Base-by-base conservation (phyloP, 2,797 vertebrate species). In the Tauraco hartlaubi region DNA sequence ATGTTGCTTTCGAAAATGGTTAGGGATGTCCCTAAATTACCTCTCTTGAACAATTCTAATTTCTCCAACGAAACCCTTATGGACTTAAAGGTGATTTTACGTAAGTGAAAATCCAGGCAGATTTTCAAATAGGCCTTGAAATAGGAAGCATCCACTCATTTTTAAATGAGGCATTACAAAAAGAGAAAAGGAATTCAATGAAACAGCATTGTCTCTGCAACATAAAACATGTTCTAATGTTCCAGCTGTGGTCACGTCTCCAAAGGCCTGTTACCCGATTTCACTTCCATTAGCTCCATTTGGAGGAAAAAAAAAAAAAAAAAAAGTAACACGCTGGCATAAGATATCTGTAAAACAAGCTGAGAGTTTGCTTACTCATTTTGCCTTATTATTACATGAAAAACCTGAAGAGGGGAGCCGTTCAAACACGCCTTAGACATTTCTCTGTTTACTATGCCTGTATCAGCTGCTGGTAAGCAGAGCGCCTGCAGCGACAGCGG, bases 91-190 rank as follows among this genome's bases (percentile, higher is more conserved):
- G 22, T 79, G 81, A 71, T 89, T 90, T 87, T 85, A 63, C 14
- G 49, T 3, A 2, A 82, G 12, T 55, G 43, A 81, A 89, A 93
- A 39, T 20, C 20, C 26, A 68, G 51, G 22, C 22, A 37, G 59
- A 67, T 76, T 71, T 87, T 72, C 56, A 62, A 91, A 52, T 8
- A 46, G 52, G 28, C 10, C 54, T 67, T 79, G 55, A 85, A 89
- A 63, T 6, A 87, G 51, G 29, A 84, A 85, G 58, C 9, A 63
- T 41, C 7, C 51, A 18, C 31, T 59, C 4, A 1, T 85, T 91
- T 82, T 83, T 55, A 82, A 94, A 91, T 18, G 35, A 55, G 29
- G 26, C 16, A 90, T 16, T 82, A 55, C n/a, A 89, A 69, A 89
- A 79, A 31, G 31, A 87, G 39, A 61, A 74, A 80, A 75, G 5